Percentiles rank a stretch among this genome's conserved stretches.
These are phyloP conservation scores for Dryoscopus gambensis DNA, from an alignment of 2,113 vertebrate genomes.

Conservation along the genomic window DNA sequence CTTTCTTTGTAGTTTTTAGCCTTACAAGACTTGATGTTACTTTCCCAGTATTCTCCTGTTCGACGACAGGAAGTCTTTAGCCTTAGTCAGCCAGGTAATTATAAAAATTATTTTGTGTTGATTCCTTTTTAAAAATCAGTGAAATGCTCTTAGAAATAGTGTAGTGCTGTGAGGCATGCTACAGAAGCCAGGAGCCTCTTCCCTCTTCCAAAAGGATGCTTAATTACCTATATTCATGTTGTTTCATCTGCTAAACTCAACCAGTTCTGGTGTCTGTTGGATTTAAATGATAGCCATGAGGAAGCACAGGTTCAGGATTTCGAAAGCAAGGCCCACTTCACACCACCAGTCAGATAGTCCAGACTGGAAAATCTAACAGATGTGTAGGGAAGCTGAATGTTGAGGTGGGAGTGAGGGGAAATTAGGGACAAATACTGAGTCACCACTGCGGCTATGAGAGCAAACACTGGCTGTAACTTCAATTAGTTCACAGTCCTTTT, in stretches of 20 bases:
- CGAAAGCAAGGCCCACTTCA: not conserved
- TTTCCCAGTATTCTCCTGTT: constrained; percentile 88
- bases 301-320: not conserved
- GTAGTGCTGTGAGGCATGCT: not conserved
- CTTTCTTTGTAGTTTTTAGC: constrained; percentile 84
- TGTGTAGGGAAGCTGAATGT: not conserved
- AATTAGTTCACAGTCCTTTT: not conserved
- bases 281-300: not conserved
- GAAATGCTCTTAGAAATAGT: not conserved
- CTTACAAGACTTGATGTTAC: constrained; percentile 90
- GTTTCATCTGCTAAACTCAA: not conserved
- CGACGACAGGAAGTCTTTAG: constrained; percentile 91
- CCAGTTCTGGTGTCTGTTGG: not conserved
- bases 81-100: constrained; percentile 94
- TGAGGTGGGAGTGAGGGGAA: not conserved
- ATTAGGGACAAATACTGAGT: not conserved
- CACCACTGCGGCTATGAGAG: not conserved
- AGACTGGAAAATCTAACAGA: not conserved
- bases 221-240: not conserved
- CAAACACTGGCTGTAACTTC: not conserved
- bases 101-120: not conserved
- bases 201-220: not conserved
- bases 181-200: not conserved
- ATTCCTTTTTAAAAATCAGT: not conserved
- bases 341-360: not conserved